Evolutionary conservation across 2,888 invertebrate species (phyloP).

Genomic region (Autographa gamma): DNA sequence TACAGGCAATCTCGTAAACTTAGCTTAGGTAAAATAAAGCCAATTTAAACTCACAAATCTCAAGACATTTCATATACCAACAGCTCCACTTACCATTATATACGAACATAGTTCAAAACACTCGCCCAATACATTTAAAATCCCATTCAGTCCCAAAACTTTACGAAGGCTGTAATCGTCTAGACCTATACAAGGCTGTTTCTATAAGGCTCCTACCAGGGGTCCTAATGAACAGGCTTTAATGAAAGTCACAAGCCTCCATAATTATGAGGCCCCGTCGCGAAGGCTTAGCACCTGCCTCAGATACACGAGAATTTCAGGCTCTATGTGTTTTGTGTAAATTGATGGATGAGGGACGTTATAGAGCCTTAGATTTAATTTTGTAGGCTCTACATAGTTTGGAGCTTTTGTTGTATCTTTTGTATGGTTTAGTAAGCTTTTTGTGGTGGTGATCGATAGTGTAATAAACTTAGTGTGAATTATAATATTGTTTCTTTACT

Average conservation of each 20-base stretch:
- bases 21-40: neutral
- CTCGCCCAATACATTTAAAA: conserved; percentile 14
- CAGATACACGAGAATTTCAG: neutral
- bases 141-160: conserved; percentile 21
- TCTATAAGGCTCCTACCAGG: conserved; percentile 24
- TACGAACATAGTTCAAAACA: neutral
- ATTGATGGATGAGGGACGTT: neutral
- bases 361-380: neutral
- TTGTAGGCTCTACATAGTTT: neutral
- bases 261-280: conserved; percentile 53
- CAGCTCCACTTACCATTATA: neutral
- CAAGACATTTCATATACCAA: neutral
- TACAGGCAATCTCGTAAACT: neutral
- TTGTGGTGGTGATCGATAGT: neutral
- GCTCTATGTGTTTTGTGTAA: neutral
- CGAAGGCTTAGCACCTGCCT: conserved; percentile 25
- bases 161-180: conserved; percentile 27
- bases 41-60: conserved; percentile 6
- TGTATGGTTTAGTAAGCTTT: neutral
- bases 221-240: conserved; percentile 50
- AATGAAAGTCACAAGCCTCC: conserved; percentile 46
- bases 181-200: conserved; percentile 30
- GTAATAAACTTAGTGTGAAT: neutral
- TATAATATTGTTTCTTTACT: neutral
- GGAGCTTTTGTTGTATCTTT: neutral